Evolutionary conservation across 2,113 vertebrate genomes (phyloP).

Genomic region (Alethe diademata): DNA sequence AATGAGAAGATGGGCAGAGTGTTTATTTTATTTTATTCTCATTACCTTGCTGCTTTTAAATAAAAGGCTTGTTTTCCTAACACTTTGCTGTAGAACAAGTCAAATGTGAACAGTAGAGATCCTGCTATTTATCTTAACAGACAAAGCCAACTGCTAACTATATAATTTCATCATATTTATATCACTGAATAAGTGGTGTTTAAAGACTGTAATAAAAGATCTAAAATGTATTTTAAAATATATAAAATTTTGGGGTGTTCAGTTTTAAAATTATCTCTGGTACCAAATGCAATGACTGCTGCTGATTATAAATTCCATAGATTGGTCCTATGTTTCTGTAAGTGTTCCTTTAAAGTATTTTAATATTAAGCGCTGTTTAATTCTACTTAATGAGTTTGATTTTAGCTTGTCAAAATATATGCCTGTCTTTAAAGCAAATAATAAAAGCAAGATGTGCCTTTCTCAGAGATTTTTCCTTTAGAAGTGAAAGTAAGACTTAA

Average conservation of each 20-base stretch:
- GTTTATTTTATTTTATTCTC: not conserved
- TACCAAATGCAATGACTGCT: not conserved
- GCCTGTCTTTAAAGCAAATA: conserved; percentile 40
- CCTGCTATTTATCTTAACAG: not conserved
- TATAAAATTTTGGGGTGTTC: conserved; percentile 12
- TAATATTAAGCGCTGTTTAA: conserved; percentile 28
- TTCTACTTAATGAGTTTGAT: not conserved
- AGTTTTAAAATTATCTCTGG: not conserved
- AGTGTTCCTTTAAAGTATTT: conserved; percentile 6
- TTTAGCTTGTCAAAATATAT: conserved; percentile 18
- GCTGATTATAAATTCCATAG: not conserved
- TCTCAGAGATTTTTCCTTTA: conserved; percentile 17
- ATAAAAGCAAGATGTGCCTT: conserved; percentile 52
- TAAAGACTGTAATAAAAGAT: conserved; percentile 40
- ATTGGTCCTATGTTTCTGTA: conserved; percentile 11
- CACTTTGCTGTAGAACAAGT: conserved; percentile 4
- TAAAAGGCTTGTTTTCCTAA: conserved; percentile 10
- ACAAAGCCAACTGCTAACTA: not conserved
- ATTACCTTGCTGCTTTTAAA: not conserved
- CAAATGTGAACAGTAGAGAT: not conserved
- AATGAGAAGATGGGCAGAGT: not conserved
- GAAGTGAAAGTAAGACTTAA: not conserved
- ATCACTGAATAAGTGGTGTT: conserved; percentile 5
- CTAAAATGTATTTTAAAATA: conserved; percentile 30
- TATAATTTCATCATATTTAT: not conserved